A percentile compares a stretch with the other conserved stretches of the same genome.
These are phyloP conservation scores for Biston betularia DNA, from an alignment of 2,888 invertebrate genomes.

Conservation along the genomic window DNA sequence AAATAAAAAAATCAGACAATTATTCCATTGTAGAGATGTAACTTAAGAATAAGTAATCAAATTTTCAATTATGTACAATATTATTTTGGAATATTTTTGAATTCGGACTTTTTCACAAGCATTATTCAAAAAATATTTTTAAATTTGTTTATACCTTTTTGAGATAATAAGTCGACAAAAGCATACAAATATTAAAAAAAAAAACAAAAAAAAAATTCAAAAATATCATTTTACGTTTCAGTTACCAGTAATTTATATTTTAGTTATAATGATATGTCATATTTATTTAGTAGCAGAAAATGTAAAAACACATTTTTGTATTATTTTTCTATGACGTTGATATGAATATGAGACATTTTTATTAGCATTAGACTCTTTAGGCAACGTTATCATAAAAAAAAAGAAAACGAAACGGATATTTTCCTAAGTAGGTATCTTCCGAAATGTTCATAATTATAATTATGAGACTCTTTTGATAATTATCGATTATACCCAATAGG, in stretches of 20 bases:
- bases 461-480: neutral
- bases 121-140: neutral
- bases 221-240: neutral
- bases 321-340: neutral
- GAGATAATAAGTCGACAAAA: neutral
- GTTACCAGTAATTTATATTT: neutral
- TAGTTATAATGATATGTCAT: slow-evolving; percentile 15
- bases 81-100: slow-evolving; percentile 5
- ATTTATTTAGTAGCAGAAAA: neutral
- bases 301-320: neutral
- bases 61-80: slow-evolving; percentile 17
- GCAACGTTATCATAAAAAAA: neutral
- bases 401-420: neutral
- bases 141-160: too few relatives aligned
- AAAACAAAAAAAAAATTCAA: neutral
- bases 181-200: neutral
- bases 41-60: neutral
- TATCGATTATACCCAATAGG: neutral
- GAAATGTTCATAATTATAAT: neutral
- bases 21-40: neutral
- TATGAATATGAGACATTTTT: neutral
- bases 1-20: neutral
- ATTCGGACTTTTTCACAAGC: slow-evolving; percentile 3
- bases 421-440: neutral
- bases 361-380: neutral